These are phyloP conservation scores for Lasiommata megera DNA, from an alignment of 2,888 invertebrate genomes.

Conservation along the genomic window DNA sequence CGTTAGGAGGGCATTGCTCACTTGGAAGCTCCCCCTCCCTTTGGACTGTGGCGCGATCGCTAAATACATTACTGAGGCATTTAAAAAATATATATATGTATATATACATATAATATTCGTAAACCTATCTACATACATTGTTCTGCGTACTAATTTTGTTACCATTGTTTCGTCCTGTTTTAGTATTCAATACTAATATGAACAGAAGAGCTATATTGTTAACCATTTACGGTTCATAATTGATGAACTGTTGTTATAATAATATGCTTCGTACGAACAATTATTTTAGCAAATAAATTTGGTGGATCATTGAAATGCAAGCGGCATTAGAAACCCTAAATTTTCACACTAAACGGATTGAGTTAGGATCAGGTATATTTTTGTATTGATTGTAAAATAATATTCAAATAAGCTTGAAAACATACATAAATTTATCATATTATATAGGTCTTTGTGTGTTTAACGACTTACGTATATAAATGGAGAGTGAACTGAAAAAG, in stretches of 20 bases:
- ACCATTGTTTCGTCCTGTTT: conserved; percentile 66
- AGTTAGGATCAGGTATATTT: background rate
- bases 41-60: conserved; percentile 47
- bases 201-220: conserved; percentile 55
- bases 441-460: no score
- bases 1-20: conserved; percentile 80
- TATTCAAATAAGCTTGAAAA: no score
- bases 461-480: no score
- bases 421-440: no score
- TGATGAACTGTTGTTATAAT: conserved; percentile 26
- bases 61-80: conserved; percentile 45
- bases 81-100: conserved; percentile 24
- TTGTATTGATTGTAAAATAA: background rate
- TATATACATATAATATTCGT: conserved; percentile 17
- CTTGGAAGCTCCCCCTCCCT: conserved; percentile 56
- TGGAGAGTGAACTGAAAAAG: no score
- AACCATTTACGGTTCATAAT: conserved; percentile 47
- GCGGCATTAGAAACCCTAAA: background rate
- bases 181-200: conserved; percentile 71
- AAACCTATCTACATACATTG: conserved; percentile 63
- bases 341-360: background rate
- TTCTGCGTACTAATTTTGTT: conserved; percentile 69
- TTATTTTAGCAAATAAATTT: conserved; percentile 2
- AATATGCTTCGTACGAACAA: background rate
- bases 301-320: background rate